Percentiles rank a stretch among this genome's conserved stretches.
These are phyloP conservation scores for Philonicus albiceps DNA, from an alignment of 2,888 invertebrate genomes.

Conservation along the genomic window DNA sequence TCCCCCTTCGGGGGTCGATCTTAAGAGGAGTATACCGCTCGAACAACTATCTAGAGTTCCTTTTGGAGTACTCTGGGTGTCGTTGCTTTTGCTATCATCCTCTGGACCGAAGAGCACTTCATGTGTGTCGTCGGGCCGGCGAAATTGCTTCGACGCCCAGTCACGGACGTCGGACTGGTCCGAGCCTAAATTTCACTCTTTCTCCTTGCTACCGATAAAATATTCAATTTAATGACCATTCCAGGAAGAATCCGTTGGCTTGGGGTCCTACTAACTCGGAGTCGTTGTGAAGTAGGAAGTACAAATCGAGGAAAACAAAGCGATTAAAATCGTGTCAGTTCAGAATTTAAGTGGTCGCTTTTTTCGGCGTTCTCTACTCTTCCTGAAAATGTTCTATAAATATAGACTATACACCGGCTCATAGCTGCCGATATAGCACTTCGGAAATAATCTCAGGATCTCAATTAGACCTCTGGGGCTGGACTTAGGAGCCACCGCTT, in stretches of 20 bases:
- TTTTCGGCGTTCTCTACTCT: neutral
- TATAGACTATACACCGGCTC: neutral
- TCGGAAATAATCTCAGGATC: conserved; percentile 19
- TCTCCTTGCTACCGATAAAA: conserved; percentile 53
- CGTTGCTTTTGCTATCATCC: neutral
- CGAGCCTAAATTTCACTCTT: conserved; percentile 46
- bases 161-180: conserved; percentile 40
- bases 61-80: conserved; percentile 8
- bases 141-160: conserved; percentile 14
- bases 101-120: neutral
- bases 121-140: neutral
- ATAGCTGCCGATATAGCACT: neutral
- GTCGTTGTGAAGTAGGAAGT: neutral
- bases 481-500: neutral
- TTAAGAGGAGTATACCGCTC: neutral
- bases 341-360: neutral
- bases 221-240: conserved; percentile 61
- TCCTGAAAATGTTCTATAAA: neutral
- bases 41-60: conserved; percentile 4
- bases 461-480: conserved; percentile 1
- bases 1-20: conserved; percentile 13
- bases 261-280: neutral
- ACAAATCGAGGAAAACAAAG: conserved; percentile 8
- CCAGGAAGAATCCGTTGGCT: conserved; percentile 23
- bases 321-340: conserved; percentile 5